A percentile compares a stretch with the other conserved stretches of the same genome.
phyloP scores from a whole-genome alignment of 2,113 vertebrate genomes.

The Narcine bancroftii region DNA sequence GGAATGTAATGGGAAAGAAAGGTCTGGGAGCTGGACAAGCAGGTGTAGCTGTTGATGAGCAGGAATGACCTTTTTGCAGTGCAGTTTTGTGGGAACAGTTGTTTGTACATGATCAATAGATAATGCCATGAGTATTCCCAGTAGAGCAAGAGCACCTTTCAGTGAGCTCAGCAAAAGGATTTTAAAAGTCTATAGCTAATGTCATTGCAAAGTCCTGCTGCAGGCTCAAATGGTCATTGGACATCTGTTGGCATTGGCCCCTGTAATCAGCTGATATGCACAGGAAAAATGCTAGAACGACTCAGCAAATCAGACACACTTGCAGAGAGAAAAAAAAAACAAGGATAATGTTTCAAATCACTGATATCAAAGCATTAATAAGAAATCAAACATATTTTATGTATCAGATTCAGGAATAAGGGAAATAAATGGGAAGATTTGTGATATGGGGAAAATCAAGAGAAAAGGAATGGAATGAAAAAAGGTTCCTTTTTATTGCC shows the following conservation, averaged over 20 bases:
- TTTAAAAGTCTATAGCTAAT: not conserved
- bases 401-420: too few relatives aligned
- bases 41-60: not conserved
- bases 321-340: too few relatives aligned
- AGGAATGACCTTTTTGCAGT: not conserved
- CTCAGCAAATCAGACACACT: too few relatives aligned
- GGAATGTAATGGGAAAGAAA: not conserved
- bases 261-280: not conserved
- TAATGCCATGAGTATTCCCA: not conserved
- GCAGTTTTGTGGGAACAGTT: not conserved
- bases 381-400: too few relatives aligned
- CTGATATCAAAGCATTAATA: too few relatives aligned
- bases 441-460: too few relatives aligned
- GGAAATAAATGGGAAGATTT: too few relatives aligned
- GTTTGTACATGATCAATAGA: not conserved
- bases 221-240: not conserved
- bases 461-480: too few relatives aligned
- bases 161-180: not conserved
- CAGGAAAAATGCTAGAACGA: too few relatives aligned
- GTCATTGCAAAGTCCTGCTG: not conserved
- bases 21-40: not conserved
- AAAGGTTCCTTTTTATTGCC: too few relatives aligned
- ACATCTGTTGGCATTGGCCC: not conserved
- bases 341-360: too few relatives aligned
- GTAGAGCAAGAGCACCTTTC: too few relatives aligned